These are phyloP conservation scores for Laticauda colubrina DNA, from an alignment of 2,113 vertebrate genomes.

Conservation along the genomic window DNA sequence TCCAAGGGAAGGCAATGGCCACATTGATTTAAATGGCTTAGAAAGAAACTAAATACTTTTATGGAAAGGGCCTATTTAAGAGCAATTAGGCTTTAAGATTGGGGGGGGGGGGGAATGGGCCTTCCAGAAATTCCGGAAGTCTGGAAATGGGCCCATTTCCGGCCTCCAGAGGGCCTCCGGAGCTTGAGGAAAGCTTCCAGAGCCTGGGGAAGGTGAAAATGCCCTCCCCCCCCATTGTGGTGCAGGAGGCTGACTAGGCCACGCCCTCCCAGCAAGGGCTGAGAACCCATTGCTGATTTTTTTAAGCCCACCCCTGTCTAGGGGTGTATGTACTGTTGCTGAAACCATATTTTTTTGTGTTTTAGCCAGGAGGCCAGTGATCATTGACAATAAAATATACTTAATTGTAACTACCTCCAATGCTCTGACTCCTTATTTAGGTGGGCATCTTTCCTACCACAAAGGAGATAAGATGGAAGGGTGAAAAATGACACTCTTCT, in stretches of 20 bases:
- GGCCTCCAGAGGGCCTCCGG: too few species aligned
- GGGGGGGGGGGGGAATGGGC: too few species aligned
- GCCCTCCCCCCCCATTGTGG: too few species aligned
- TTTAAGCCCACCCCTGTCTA: not conserved
- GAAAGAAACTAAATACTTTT: not conserved
- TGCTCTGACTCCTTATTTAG: not conserved
- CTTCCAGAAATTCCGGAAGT: too few species aligned
- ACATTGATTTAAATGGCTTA: not conserved
- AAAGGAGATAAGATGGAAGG: not conserved
- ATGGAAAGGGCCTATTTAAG: not conserved
- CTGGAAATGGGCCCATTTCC: too few species aligned
- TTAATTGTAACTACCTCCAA: not conserved
- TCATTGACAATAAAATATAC: not conserved
- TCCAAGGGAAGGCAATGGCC: not conserved
- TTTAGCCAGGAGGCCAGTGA: not conserved
- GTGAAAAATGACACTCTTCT: not conserved
- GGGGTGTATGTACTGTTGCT: not conserved
- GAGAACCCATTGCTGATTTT: too few species aligned
- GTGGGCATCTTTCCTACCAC: not conserved
- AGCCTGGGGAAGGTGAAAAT: too few species aligned
- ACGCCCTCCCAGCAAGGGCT: too few species aligned
- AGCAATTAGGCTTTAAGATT: not conserved
- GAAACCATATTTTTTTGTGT: not conserved
- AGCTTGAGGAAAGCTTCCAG: too few species aligned
- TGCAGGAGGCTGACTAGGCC: too few species aligned